Evolutionary conservation across 2,888 invertebrate species (phyloP).

Genomic region (Glyphotaelius pellucidus): DNA sequence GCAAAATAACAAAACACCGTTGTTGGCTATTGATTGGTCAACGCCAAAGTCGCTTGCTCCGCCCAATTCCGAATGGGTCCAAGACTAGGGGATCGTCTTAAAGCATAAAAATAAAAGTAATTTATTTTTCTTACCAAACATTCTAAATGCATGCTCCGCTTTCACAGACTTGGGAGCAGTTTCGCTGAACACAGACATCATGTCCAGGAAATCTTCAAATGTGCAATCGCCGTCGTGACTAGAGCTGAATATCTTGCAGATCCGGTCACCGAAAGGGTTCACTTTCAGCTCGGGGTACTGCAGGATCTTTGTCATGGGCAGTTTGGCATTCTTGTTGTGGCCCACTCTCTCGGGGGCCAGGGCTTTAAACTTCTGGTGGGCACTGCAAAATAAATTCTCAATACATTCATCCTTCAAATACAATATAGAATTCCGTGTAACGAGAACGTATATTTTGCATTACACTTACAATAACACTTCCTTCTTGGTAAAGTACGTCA

Average conservation of each 20-base stretch:
- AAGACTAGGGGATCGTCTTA: too few species aligned
- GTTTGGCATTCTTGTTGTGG: slow-evolving; percentile 90
- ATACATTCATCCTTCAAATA: background rate
- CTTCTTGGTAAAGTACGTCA: slow-evolving; percentile 95
- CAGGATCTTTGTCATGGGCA: slow-evolving; percentile 90
- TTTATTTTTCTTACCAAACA: slow-evolving; percentile 84
- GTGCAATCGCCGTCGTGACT: slow-evolving; percentile 94
- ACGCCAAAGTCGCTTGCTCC: too few species aligned
- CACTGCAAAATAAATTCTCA: slow-evolving; percentile 78
- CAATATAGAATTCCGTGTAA: background rate
- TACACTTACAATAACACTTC: slow-evolving; percentile 92
- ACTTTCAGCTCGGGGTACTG: slow-evolving; percentile 92
- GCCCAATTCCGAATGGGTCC: too few species aligned
- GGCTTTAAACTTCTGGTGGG: slow-evolving; percentile 93
- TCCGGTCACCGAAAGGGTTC: slow-evolving; percentile 94
- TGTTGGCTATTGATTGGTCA: too few species aligned
- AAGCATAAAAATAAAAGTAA: background rate
- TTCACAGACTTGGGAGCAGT: slow-evolving; percentile 94
- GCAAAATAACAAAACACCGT: too few species aligned
- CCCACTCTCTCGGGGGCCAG: slow-evolving; percentile 93
- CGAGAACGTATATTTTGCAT: background rate
- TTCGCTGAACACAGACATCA: slow-evolving; percentile 97
- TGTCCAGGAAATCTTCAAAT: slow-evolving; percentile 96
- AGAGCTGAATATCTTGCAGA: slow-evolving; percentile 94
- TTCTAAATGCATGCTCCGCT: slow-evolving; percentile 96